A percentile compares a stretch with the other conserved stretches of the same genome.
Conservation (phyloP, 2,888 invertebrate genomes). For the Seira sanloemensis region DNA sequence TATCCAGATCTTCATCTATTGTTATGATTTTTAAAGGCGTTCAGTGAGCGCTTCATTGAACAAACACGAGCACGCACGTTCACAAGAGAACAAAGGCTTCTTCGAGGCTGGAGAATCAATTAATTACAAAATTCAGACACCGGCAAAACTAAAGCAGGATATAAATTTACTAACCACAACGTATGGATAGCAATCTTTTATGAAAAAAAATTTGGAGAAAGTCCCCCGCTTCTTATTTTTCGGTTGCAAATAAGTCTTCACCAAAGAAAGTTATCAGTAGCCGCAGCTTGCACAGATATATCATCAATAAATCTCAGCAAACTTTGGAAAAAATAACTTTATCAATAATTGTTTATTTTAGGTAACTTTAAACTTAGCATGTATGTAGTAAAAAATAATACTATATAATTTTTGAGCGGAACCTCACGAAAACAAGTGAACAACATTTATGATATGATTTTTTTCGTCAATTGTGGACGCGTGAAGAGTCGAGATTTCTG, state of each 20-base stretch:
- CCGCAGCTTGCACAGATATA: no score
- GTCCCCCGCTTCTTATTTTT: background rate
- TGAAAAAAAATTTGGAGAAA: background rate
- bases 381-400: no score
- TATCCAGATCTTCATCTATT: slow-evolving; percentile 19
- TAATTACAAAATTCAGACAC: no score
- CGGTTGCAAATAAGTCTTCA: no score
- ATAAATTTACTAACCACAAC: no score
- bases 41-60: slow-evolving; percentile 4
- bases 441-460: slow-evolving; percentile 31
- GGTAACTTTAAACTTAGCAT: background rate
- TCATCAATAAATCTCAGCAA: background rate
- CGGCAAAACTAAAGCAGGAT: no score
- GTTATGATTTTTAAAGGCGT: background rate
- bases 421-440: slow-evolving; percentile 35
- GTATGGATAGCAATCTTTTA: background rate
- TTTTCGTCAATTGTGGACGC: slow-evolving; percentile 38
- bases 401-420: slow-evolving; percentile 50
- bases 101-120: background rate
- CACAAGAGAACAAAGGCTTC: background rate
- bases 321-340: background rate
- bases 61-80: slow-evolving; percentile 7
- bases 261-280: no score
- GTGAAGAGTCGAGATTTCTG: slow-evolving; percentile 41
- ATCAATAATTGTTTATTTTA: slow-evolving; percentile 3